These are phyloP conservation scores for Ciconia boyciana DNA, from an alignment of 2,113 vertebrate genomes.

Conservation along the genomic window DNA sequence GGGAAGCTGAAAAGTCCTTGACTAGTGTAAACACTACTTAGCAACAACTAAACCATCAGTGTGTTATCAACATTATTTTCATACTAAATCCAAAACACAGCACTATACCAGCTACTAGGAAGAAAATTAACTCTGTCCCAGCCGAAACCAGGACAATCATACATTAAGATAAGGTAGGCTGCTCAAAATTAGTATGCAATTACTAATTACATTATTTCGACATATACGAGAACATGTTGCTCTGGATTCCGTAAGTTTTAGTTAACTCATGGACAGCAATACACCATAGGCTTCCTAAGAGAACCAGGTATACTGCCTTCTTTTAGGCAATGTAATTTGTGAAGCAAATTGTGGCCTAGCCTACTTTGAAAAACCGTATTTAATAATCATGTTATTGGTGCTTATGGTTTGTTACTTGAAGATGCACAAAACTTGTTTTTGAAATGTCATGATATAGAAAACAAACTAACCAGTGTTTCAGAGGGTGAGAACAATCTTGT, in stretches of 20 bases:
- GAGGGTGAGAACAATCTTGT: background rate
- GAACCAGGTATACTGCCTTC: background rate
- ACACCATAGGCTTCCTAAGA: background rate
- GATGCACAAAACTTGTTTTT: background rate
- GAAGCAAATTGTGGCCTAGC: background rate
- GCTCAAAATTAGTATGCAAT: background rate
- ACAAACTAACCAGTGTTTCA: background rate
- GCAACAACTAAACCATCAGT: too few species aligned
- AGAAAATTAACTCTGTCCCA: too few species aligned
- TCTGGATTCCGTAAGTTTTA: background rate
- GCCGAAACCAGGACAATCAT: too few species aligned
- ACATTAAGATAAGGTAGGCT: background rate
- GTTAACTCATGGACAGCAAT: background rate
- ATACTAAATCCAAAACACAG: too few species aligned
- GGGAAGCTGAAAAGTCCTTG: too few species aligned
- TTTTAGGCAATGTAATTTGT: background rate
- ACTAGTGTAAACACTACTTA: too few species aligned
- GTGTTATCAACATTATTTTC: too few species aligned
- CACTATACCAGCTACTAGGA: too few species aligned
- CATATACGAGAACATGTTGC: background rate
- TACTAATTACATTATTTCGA: background rate
- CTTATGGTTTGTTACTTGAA: background rate
- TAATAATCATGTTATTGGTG: background rate
- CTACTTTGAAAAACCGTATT: background rate
- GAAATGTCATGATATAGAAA: background rate